phyloP scores from a whole-genome alignment of 2,797 vertebrate genomes.

The Gallinago nigripennis region DNA sequence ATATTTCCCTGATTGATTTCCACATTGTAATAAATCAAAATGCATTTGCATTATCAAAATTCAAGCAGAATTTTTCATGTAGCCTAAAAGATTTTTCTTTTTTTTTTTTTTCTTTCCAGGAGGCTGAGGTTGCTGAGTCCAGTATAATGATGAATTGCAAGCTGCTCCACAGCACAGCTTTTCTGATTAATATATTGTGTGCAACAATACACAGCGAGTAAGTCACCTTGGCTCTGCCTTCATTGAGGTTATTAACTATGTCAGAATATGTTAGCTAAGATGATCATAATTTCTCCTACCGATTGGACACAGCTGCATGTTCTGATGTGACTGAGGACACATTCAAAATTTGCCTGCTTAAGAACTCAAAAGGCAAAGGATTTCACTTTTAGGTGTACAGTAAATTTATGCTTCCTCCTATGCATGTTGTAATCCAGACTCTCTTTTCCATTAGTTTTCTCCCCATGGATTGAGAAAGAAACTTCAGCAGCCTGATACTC shows the following conservation, averaged over 20 bases:
- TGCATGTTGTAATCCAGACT: background rate
- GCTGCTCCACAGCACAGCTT: background rate
- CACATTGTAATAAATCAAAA: background rate
- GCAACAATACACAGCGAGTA: background rate
- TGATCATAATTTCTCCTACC: background rate
- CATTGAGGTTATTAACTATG: background rate
- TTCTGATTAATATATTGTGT: background rate
- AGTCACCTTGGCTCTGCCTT: conserved; percentile 32
- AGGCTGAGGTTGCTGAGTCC: background rate
- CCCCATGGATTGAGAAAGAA: background rate
- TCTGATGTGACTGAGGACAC: background rate
- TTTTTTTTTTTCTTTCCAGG: background rate
- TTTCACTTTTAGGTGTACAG: background rate
- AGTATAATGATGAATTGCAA: background rate
- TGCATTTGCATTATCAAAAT: background rate
- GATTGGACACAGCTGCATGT: background rate
- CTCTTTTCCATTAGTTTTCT: background rate
- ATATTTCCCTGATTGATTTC: background rate
- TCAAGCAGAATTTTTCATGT: background rate
- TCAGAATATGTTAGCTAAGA: background rate
- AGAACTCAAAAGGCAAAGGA: background rate
- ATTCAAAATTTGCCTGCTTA: background rate
- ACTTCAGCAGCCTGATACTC: background rate
- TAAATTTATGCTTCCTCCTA: background rate
- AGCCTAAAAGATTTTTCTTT: background rate